Conservation (phyloP, 2,888 invertebrate genomes). For the Drosophila engyochracea region DNA sequence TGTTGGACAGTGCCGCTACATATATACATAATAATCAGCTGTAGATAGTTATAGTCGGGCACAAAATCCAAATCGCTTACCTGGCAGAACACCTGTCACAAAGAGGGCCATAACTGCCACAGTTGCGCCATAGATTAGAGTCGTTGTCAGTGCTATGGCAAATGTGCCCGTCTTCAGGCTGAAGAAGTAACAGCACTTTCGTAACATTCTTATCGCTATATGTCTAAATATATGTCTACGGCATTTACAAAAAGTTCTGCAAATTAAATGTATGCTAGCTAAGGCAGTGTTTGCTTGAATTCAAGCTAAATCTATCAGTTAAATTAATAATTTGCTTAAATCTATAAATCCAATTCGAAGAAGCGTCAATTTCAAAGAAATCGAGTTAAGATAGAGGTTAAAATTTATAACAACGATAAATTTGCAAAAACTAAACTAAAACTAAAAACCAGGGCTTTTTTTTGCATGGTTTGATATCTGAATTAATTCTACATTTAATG, state of each 20-base stretch:
- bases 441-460: neutral
- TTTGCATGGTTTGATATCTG: neutral
- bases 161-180: slow-evolving; percentile 2
- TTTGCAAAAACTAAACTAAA: neutral
- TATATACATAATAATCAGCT: too few species aligned
- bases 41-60: neutral
- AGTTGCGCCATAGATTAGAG: slow-evolving; percentile 3
- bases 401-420: neutral
- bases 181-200: slow-evolving; percentile 10
- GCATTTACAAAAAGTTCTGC: neutral
- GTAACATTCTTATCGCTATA: slow-evolving; percentile 18
- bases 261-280: neutral
- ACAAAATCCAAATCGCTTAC: slow-evolving; percentile 9
- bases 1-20: slow-evolving; percentile 12
- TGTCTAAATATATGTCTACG: neutral
- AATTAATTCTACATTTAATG: neutral
- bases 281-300: slow-evolving; percentile 9
- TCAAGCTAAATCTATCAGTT: neutral
- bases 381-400: neutral
- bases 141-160: slow-evolving; percentile 1
- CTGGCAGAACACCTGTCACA: slow-evolving; percentile 5
- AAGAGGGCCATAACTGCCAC: neutral
- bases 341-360: neutral
- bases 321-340: neutral
- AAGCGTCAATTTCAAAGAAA: neutral